Base-by-base conservation (phyloP, 2,888 invertebrate genomes). In the Falcaria lacertinaria region DNA sequence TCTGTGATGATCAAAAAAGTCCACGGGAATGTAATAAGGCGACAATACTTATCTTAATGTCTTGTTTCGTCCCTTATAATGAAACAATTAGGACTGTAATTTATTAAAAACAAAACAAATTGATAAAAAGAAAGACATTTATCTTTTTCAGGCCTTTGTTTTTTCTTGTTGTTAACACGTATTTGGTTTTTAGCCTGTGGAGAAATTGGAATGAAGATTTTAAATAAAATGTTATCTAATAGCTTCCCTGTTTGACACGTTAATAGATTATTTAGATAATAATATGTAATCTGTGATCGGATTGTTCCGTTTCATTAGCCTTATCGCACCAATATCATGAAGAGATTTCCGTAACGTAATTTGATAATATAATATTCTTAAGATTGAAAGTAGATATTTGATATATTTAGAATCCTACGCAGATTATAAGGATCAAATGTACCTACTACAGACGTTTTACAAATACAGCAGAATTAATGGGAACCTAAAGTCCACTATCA, bases 71-170 rank as follows among this genome's bases (percentile, higher is more conserved):
- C 54, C 53, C 62, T 60, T 57, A 68, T 79, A 83, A 80, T 73
- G 79, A 80, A 80, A 81, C 74, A 80, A 85, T 85, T 83, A 85
- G 77, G 74, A 73, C 74, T 69, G 71, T 74, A 68, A 52, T 50
- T 45, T 47, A n/a, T 53, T 57, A 50, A 44, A 43, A 48, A 49
- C 46, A 50, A 49, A 11, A 34, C 34, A 17, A 51, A 51, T 50
- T 34, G 39, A 35, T 34, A 33, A 44, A 32, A 35, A 43, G 54
- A 70, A 68, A 68, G 51, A 54, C 60, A 77, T 84, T 81, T 75
- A 82, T 86, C 85, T 86, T 81, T 69, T 55, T 85, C 79, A 76
- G 56, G 47, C 48, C 66, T 68, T 55, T 44, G 72, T 80, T 80
- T 84, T 82, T 80, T 74, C 62, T 59, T 49, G 57, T 72, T 74